Evolutionary conservation across 2,888 invertebrate species (phyloP).

Genomic region (Ceraclea dissimilis): DNA sequence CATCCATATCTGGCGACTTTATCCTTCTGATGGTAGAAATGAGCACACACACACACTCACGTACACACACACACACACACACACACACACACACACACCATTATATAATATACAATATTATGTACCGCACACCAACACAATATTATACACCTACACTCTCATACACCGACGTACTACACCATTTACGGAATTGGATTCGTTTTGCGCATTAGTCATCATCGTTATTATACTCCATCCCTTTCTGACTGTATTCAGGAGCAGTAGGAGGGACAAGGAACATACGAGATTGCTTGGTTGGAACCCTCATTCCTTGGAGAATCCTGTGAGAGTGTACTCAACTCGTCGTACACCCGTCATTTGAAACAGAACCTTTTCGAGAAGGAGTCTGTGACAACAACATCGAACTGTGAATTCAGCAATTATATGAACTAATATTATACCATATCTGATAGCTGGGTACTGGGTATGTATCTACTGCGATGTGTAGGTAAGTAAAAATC

Average conservation of each 20-base stretch:
- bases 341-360: slow-evolving; percentile 5
- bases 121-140: too few species aligned
- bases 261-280: slow-evolving; percentile 1
- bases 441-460: too few species aligned
- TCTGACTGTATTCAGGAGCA: slow-evolving; percentile 6
- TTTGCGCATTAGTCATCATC: slow-evolving; percentile 27
- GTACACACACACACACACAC: too few species aligned
- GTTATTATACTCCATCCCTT: slow-evolving; percentile 17
- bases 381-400: not conserved
- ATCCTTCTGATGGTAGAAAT: too few species aligned
- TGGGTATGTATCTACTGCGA: too few species aligned
- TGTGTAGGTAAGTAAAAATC: too few species aligned
- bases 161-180: slow-evolving; percentile 20
- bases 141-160: not conserved
- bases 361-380: slow-evolving; percentile 4
- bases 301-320: slow-evolving; percentile 13
- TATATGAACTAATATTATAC: too few species aligned
- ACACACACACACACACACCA: too few species aligned
- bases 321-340: slow-evolving; percentile 8
- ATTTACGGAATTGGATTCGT: slow-evolving; percentile 27
- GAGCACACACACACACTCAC: too few species aligned
- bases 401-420: not conserved
- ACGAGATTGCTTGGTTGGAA: not conserved
- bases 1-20: too few species aligned
- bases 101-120: too few species aligned